Conservation (phyloP, 2,797 vertebrate genomes). For the Enteromius treurensis region DNA sequence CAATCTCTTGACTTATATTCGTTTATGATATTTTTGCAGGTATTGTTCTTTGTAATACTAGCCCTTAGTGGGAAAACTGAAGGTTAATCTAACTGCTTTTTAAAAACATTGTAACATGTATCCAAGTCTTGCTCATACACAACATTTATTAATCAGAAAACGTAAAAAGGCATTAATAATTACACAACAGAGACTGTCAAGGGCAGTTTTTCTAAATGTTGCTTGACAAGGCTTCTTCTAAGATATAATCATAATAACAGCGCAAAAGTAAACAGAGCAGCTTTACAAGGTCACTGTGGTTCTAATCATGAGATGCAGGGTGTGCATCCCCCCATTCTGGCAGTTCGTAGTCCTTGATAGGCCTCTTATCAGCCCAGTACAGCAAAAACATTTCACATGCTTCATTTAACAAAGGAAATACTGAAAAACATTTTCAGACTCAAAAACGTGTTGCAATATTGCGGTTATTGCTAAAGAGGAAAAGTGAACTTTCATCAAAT, state of each 20-base stretch:
- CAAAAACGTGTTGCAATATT: conserved; percentile 50
- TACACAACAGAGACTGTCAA: not conserved
- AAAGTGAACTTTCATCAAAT: conserved; percentile 1
- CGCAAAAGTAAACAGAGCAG: not conserved
- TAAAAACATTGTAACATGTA: not conserved
- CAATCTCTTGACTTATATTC: not conserved
- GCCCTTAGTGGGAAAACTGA: not conserved
- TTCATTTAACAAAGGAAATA: conserved; percentile 31
- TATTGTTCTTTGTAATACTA: not conserved
- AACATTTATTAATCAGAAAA: conserved; percentile 8
- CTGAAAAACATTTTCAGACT: not conserved
- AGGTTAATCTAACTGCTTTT: not conserved
- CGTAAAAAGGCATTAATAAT: not conserved
- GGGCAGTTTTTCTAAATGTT: not conserved
- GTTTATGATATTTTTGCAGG: not conserved
- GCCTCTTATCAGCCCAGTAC: conserved; percentile 38
- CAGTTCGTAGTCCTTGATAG: conserved; percentile 7
- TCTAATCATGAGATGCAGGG: conserved; percentile 31
- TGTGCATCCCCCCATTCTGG: not conserved
- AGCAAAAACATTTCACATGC: conserved; percentile 32
- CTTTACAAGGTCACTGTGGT: conserved; percentile 24
- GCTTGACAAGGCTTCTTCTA: not conserved
- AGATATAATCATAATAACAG: conserved; percentile 1
- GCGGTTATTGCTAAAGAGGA: conserved; percentile 54
- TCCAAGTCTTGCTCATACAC: not conserved